A percentile compares a stretch with the other conserved stretches of the same genome.
phyloP scores from a whole-genome alignment of 2,888 invertebrate genomes.

The Scaptomyza reducta region DNA sequence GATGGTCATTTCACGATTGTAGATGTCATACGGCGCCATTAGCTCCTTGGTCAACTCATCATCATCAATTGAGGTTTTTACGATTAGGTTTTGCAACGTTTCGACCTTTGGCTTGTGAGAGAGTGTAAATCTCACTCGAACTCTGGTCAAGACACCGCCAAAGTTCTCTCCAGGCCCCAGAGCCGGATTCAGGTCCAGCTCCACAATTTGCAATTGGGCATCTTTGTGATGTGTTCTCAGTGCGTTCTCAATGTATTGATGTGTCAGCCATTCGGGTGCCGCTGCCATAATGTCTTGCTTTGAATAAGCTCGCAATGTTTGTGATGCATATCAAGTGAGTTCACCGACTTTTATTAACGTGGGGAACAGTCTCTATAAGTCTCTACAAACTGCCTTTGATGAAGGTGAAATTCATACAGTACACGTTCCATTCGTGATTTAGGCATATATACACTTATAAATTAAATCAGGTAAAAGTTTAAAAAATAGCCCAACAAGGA shows the following conservation, averaged over 20 bases:
- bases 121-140: conserved; percentile 57
- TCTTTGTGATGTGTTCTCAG: conserved; percentile 70
- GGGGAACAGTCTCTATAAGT: not conserved
- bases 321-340: conserved; percentile 2
- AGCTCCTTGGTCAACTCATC: conserved; percentile 75
- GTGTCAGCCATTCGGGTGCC: conserved; percentile 80
- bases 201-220: conserved; percentile 49
- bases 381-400: not conserved
- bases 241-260: conserved; percentile 71
- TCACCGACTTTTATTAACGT: conserved; percentile 36
- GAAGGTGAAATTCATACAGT: conserved; percentile 27
- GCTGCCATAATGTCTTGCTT: conserved; percentile 42
- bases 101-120: conserved; percentile 25
- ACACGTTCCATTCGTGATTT: not conserved
- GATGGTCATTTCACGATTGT: conserved; percentile 82
- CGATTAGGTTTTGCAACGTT: conserved; percentile 56
- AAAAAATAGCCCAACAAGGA: too few relatives aligned
- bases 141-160: conserved; percentile 77
- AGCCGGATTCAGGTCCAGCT: conserved; percentile 69
- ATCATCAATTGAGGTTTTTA: conserved; percentile 81
- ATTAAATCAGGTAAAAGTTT: not conserved
- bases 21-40: conserved; percentile 81
- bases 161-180: conserved; percentile 82
- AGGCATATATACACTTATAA: not conserved
- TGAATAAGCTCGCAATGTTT: not conserved